phyloP scores from a whole-genome alignment of 2,888 invertebrate species.

The Habrosyne pyritoides region DNA sequence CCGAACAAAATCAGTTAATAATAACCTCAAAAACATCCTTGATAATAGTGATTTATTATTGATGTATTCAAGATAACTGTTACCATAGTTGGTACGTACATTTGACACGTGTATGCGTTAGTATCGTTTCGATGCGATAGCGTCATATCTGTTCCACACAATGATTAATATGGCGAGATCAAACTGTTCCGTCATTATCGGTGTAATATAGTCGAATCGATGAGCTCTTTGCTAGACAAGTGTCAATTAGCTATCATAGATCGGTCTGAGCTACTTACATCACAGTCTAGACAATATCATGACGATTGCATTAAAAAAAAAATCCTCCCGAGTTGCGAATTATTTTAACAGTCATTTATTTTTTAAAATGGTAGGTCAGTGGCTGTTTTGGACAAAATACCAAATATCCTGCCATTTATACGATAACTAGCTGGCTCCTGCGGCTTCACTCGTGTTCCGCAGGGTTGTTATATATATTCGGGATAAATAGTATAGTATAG shows the following conservation, averaged over 20 bases:
- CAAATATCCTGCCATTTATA: too few species aligned
- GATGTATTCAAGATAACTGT: neutral
- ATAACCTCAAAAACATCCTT: neutral
- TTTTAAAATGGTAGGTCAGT: too few species aligned
- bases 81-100: neutral
- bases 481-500: neutral
- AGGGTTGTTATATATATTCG: too few species aligned
- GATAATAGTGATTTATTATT: neutral
- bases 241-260: conserved; percentile 19
- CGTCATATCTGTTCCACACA: conserved; percentile 22
- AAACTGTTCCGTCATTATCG: conserved; percentile 28
- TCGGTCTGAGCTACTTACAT: conserved; percentile 8
- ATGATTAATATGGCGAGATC: conserved; percentile 9
- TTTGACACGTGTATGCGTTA: neutral
- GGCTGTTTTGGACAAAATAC: too few species aligned
- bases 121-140: neutral
- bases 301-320: too few species aligned
- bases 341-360: too few species aligned
- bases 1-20: too few species aligned
- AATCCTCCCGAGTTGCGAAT: too few species aligned
- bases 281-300: neutral
- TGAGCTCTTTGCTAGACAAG: conserved; percentile 13
- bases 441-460: too few species aligned
- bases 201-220: conserved; percentile 23
- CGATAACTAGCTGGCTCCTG: too few species aligned